These are phyloP conservation scores for Drosophila neotestacea DNA, from an alignment of 2,888 invertebrate species.

Conservation along the genomic window DNA sequence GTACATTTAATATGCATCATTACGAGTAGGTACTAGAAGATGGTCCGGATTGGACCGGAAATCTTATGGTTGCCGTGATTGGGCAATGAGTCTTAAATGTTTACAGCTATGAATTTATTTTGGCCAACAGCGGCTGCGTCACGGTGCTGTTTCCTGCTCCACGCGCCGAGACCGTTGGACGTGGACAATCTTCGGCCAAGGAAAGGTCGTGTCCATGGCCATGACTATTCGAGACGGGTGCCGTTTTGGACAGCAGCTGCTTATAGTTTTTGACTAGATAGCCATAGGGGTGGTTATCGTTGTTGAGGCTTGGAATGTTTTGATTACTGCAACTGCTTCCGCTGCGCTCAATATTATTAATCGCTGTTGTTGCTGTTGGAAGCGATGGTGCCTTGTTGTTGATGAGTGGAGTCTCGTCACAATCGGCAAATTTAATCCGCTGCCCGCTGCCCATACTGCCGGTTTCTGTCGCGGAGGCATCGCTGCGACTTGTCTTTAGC, in stretches of 20 bases:
- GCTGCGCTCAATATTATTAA: conserved; percentile 49
- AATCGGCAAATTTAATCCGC: conserved; percentile 73
- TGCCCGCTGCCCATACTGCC: conserved; percentile 65
- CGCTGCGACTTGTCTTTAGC: conserved; percentile 50
- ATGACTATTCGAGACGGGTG: conserved; percentile 58
- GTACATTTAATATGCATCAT: conserved; percentile 70
- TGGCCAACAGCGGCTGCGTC: conserved; percentile 83
- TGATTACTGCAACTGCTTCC: conserved; percentile 57
- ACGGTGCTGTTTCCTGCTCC: conserved; percentile 59
- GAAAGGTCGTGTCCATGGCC: conserved; percentile 38
- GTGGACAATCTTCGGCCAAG: conserved; percentile 48
- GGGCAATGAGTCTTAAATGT: conserved; percentile 28
- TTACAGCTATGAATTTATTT: conserved; percentile 82
- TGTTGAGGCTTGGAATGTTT: conserved; percentile 57
- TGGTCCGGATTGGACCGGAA: conserved; percentile 17
- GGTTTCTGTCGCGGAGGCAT: conserved; percentile 52
- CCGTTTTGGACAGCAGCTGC: conserved; percentile 74
- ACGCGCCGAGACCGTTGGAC: conserved; percentile 41
- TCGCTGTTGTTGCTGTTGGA: conserved; percentile 14
- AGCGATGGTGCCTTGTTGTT: conserved; percentile 20
- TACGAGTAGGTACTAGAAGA: conserved; percentile 52
- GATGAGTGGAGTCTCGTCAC: conserved; percentile 61
- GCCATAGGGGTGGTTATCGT: conserved; percentile 65
- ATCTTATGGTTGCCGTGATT: conserved; percentile 6
- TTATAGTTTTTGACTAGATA: conserved; percentile 81